phyloP scores from a whole-genome alignment of 2,888 invertebrate genomes.

The Polydrusus tereticollis region DNA sequence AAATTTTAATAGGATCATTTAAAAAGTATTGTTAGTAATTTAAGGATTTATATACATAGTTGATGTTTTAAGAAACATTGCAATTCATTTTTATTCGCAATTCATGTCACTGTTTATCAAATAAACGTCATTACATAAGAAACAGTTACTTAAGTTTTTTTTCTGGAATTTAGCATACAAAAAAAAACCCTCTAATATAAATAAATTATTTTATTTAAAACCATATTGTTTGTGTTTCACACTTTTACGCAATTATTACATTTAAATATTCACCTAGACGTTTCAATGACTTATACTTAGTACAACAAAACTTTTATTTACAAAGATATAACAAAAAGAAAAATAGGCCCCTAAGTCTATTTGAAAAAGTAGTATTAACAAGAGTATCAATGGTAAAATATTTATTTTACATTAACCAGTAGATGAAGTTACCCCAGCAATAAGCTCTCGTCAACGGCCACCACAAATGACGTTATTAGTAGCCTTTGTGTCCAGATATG shows the following conservation, averaged over 20 bases:
- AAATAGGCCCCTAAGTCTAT: background rate
- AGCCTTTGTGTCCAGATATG: no score
- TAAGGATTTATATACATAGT: slow-evolving; percentile 8
- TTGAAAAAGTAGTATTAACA: background rate
- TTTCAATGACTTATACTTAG: slow-evolving; percentile 26
- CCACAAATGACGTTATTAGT: no score
- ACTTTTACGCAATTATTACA: slow-evolving; percentile 23
- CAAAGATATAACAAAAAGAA: slow-evolving; percentile 21
- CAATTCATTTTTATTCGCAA: background rate
- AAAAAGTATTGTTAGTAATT: background rate
- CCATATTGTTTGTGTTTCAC: slow-evolving; percentile 17
- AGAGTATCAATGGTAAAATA: background rate
- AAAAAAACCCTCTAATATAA: background rate
- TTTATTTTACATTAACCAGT: no score
- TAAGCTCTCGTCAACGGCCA: no score
- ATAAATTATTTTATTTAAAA: slow-evolving; percentile 39
- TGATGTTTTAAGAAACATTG: slow-evolving; percentile 5
- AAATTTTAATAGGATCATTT: background rate
- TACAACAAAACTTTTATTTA: slow-evolving; percentile 34
- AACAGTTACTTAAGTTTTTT: background rate
- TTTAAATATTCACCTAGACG: slow-evolving; percentile 20
- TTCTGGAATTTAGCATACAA: background rate
- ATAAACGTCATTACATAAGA: background rate
- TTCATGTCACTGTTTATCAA: slow-evolving; percentile 2
- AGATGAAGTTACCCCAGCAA: no score